Percentiles rank a stretch among this genome's conserved stretches.
Conservation (phyloP, 2,888 invertebrate species). For the Dasysyrphus albostriatus region DNA sequence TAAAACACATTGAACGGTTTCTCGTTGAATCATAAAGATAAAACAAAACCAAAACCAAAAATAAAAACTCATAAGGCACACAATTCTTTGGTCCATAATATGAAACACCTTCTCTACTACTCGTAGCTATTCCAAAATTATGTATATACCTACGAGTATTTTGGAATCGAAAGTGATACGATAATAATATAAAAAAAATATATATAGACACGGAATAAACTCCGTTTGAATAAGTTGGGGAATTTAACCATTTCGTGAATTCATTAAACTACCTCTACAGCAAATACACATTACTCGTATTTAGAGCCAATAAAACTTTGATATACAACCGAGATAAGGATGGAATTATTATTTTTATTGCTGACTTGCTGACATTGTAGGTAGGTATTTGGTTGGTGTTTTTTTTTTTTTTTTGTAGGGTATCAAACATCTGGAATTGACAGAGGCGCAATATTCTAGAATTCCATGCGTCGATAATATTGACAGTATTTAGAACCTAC, state of each 20-base stretch:
- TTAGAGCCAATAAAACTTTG: constrained; percentile 72
- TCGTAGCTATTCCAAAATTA: neutral
- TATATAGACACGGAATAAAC: neutral
- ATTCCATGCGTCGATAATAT: constrained; percentile 12
- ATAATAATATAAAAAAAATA: constrained; percentile 9
- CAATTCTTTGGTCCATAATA: constrained; percentile 47
- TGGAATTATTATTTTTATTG: constrained; percentile 56
- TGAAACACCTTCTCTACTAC: neutral
- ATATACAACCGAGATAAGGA: constrained; percentile 70
- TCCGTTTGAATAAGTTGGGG: constrained; percentile 60
- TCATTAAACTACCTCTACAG: constrained; percentile 74
- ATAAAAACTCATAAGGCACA: constrained; percentile 49
- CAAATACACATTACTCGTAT: constrained; percentile 72
- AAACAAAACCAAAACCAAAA: constrained; percentile 36
- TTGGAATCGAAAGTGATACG: constrained; percentile 64
- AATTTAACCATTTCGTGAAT: constrained; percentile 65
- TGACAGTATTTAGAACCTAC: neutral
- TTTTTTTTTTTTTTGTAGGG: constrained; percentile 46
- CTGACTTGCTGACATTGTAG: constrained; percentile 17
- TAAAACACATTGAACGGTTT: constrained; percentile 61
- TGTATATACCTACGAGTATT: too few species aligned
- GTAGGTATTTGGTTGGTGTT: constrained; percentile 36
- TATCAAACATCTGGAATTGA: constrained; percentile 35
- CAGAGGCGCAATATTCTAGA: constrained; percentile 18
- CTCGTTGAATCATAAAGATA: constrained; percentile 66